Conservation (phyloP, 2,113 vertebrate species). For the Protomyctophum bolini region DNA sequence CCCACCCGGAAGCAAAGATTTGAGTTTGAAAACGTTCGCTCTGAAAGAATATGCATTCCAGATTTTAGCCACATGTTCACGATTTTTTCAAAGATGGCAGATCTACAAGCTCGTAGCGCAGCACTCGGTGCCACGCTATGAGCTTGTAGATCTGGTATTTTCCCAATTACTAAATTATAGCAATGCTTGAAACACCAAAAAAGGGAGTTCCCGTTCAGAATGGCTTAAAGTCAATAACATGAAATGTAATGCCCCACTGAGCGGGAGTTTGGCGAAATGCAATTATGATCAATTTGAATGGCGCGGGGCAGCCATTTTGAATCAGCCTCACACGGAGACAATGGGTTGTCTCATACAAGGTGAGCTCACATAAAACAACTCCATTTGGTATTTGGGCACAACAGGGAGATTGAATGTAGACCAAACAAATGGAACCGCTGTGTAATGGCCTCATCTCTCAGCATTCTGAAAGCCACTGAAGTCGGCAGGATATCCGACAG, state of each 20-base stretch:
- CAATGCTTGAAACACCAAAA: no score
- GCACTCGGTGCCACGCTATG: no score
- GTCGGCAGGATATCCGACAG: slow-evolving; percentile 28
- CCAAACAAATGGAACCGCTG: slow-evolving; percentile 66
- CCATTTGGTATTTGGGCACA: slow-evolving; percentile 69
- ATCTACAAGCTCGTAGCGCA: no score
- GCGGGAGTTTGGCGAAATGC: slow-evolving; percentile 73
- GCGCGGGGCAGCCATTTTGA: slow-evolving; percentile 71
- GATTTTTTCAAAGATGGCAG: no score
- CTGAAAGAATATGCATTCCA: no score
- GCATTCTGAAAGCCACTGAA: slow-evolving; percentile 33
- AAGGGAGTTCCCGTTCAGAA: no score
- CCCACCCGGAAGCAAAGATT: no score
- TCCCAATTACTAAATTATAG: no score
- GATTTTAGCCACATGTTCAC: slow-evolving; percentile 68
- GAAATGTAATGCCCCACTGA: slow-evolving; percentile 74
- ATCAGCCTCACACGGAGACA: slow-evolving; percentile 75
- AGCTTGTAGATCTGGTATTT: no score
- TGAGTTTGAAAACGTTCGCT: no score
- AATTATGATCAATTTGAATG: slow-evolving; percentile 78
- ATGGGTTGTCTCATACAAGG: slow-evolving; percentile 60
- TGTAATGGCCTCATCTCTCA: slow-evolving; percentile 56
- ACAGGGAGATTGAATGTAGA: slow-evolving; percentile 62
- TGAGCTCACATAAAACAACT: slow-evolving; percentile 69
- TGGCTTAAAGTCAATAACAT: slow-evolving; percentile 78